Evolutionary conservation across 2,797 vertebrate species (phyloP), one percentile per base, ranked within the genome.

Genomic region (Salmo trutta): DNA sequence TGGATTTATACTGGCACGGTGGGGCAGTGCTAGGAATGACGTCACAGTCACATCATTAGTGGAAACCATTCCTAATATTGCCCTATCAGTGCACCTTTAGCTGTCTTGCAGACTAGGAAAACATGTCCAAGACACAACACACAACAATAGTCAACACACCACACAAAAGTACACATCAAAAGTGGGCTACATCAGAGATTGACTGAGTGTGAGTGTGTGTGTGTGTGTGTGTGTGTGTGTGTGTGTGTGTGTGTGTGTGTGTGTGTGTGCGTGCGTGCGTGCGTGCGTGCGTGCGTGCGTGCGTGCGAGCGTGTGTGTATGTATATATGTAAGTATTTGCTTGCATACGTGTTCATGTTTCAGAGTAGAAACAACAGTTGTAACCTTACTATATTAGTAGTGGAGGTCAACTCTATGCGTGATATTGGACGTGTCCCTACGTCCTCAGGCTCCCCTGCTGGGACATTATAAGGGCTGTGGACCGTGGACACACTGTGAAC

Each of bases 121-220:
- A 71, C 41, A 21, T n/a, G 6, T 41, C 8, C n/a, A 69, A 69
- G 31, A 47, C 33, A 33, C 24, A 24, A 24, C 24, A 24, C 24
- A 24, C 24, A 33, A 68, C 31, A 36, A 7, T 17, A 68, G 66
- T 68, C 66, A 68, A 47, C 31, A 68, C 29, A 33, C 15, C 66
- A 68, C 16, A 29, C 6, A 31, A 6, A 36, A 8, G 66, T 31
- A 36, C 16, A 19, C 27, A 68, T 33, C 66, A 15, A 68, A 29
- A 31, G 29, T 29, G 14, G 24, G 29, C 14, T n/a, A 21, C 5
- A 2, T 12, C 41, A 47, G 41, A 47, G 41, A 47, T 47, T 47
- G 41, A 47, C 8, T 12, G 41, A 2, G 5, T 64, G 54, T 54
- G 53, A 75, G 41, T 82, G 75, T 83, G 77, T 75, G 68, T 74